Percentiles rank a stretch among this genome's conserved stretches.
phyloP scores from a whole-genome alignment of 2,113 vertebrate species.

The Microcebus tavaratra region DNA sequence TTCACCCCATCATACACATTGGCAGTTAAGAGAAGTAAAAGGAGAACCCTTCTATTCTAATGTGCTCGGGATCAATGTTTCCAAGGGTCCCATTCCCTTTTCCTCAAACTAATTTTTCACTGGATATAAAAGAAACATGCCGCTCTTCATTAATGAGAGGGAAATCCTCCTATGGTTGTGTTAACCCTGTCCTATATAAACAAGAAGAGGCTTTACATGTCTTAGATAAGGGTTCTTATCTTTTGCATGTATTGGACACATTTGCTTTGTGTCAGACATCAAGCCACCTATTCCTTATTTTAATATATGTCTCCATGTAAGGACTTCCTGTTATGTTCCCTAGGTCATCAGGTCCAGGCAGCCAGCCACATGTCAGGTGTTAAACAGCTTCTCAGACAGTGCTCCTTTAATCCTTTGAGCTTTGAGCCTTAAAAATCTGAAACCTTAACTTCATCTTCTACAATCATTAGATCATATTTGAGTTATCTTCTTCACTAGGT shows the following conservation, averaged over 20 bases:
- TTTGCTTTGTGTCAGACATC: background rate
- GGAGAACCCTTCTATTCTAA: background rate
- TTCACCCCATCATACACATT: background rate
- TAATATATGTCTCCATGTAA: background rate
- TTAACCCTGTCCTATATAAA: background rate
- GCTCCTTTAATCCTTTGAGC: background rate
- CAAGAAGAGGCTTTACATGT: background rate
- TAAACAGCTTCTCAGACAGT: background rate
- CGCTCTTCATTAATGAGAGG: background rate
- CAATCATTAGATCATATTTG: background rate
- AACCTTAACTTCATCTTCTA: background rate
- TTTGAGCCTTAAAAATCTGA: conserved; percentile 7
- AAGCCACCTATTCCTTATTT: background rate
- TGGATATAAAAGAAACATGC: background rate
- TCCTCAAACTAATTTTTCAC: background rate
- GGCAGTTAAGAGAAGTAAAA: background rate
- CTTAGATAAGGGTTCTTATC: background rate
- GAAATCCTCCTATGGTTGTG: background rate
- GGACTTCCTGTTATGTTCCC: background rate
- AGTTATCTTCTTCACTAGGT: background rate
- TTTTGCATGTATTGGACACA: background rate
- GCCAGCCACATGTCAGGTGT: background rate
- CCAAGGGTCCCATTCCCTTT: background rate
- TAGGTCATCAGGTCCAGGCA: background rate
- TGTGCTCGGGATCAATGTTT: background rate